A percentile compares a stretch with the other conserved stretches of the same genome.
phyloP scores from a whole-genome alignment of 1,140 invertebrate species.

The Drosophila sulfurigaster region DNA sequence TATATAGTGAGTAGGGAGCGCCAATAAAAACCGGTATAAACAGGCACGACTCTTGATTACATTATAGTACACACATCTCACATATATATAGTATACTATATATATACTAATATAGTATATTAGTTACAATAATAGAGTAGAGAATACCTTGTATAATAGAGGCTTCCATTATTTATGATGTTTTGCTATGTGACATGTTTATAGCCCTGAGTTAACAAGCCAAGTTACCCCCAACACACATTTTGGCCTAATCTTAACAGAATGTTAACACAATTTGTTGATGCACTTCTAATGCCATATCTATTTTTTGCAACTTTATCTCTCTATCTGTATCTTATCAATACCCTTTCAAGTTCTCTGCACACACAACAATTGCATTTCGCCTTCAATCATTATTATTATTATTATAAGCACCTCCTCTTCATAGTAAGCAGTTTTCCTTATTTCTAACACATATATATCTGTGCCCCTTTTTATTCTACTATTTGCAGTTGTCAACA shows the following conservation, averaged over 20 bases:
- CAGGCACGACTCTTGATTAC: constrained; percentile 36
- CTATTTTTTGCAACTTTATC: constrained; percentile 4
- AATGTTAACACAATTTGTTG: constrained; percentile 11
- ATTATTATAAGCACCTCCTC: constrained; percentile 23
- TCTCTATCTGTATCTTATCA: constrained; percentile 32
- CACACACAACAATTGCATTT: constrained; percentile 24
- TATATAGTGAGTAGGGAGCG: constrained; percentile 13
- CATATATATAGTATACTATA: too few relatives aligned
- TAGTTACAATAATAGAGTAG: constrained; percentile 16
- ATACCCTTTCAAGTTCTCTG: constrained; percentile 27
- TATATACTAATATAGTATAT: background rate
- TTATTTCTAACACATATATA: background rate
- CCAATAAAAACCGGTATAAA: constrained; percentile 27
- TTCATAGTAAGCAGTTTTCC: background rate
- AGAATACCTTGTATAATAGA: constrained; percentile 9
- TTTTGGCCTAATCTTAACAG: constrained; percentile 13
- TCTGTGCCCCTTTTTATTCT: too few relatives aligned
- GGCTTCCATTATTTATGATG: constrained; percentile 2
- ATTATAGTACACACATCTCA: constrained; percentile 40
- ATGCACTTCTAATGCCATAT: constrained; percentile 19
- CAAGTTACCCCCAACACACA: constrained; percentile 2
- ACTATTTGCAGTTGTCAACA: too few relatives aligned
- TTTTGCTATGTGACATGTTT: background rate
- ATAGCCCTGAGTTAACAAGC: background rate
- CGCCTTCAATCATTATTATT: constrained; percentile 13